These are phyloP conservation scores for Exocentrus adspersus DNA, from an alignment of 2,888 invertebrate species.

Conservation along the genomic window DNA sequence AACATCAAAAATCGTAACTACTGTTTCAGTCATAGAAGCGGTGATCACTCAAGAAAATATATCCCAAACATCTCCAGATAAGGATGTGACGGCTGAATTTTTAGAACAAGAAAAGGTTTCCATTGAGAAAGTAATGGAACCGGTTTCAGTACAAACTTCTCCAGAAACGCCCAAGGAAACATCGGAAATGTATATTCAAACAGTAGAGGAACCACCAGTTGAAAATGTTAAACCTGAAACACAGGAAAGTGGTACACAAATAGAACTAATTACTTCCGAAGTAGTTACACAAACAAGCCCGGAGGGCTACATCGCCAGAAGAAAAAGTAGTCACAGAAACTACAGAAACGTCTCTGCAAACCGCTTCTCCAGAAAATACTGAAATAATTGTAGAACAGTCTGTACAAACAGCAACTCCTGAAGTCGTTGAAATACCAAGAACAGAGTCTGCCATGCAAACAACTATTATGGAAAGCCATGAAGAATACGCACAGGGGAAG, in stretches of 20 bases:
- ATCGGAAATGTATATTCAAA: slow-evolving; percentile 68
- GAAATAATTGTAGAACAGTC: slow-evolving; percentile 56
- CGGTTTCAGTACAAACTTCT: slow-evolving; percentile 67
- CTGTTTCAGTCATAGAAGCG: slow-evolving; percentile 70
- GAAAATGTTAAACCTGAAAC: slow-evolving; percentile 61
- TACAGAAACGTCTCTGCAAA: slow-evolving; percentile 63
- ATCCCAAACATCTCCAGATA: slow-evolving; percentile 71
- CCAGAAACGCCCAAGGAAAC: slow-evolving; percentile 66
- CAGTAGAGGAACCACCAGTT: slow-evolving; percentile 57
- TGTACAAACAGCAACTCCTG: slow-evolving; percentile 56
- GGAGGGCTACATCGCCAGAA: slow-evolving; percentile 45
- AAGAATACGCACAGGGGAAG: slow-evolving; percentile 62
- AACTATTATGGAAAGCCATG: slow-evolving; percentile 51
- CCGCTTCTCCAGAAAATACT: slow-evolving; percentile 57
- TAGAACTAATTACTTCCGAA: slow-evolving; percentile 54
- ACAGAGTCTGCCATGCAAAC: slow-evolving; percentile 61
- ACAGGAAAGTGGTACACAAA: slow-evolving; percentile 64
- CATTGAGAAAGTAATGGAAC: slow-evolving; percentile 56
- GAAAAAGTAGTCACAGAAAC: slow-evolving; percentile 50
- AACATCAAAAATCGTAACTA: slow-evolving; percentile 61
- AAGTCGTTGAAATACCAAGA: slow-evolving; percentile 47
- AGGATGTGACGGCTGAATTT: slow-evolving; percentile 41
- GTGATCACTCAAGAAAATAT: slow-evolving; percentile 69
- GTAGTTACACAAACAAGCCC: slow-evolving; percentile 65
- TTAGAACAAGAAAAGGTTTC: slow-evolving; percentile 60